phyloP scores from a whole-genome alignment of 2,888 invertebrate species.

The Encarsia formosa region DNA sequence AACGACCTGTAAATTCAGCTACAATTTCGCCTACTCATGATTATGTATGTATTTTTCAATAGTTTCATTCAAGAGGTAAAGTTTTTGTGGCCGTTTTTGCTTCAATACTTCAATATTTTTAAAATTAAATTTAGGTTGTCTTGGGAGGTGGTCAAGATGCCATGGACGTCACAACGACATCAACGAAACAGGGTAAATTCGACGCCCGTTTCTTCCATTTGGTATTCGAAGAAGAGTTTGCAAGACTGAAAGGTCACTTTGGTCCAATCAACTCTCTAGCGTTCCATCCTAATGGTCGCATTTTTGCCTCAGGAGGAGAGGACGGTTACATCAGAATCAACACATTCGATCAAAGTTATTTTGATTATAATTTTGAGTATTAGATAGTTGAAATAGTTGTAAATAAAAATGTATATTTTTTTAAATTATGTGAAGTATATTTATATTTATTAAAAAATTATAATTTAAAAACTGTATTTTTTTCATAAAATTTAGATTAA shows the following conservation, averaged over 20 bases:
- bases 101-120: background rate
- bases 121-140: constrained; percentile 60
- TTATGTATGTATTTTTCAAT: constrained; percentile 75
- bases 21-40: constrained; percentile 92
- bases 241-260: constrained; percentile 95
- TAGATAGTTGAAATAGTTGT: constrained; percentile 42
- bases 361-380: constrained; percentile 92
- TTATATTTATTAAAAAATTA: too few relatives aligned
- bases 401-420: constrained; percentile 63
- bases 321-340: constrained; percentile 97
- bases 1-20: constrained; percentile 96
- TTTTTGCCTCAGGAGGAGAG: constrained; percentile 96
- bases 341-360: constrained; percentile 93
- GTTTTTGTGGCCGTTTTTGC: too few relatives aligned
- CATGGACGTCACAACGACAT: constrained; percentile 96
- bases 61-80: too few relatives aligned
- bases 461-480: too few relatives aligned
- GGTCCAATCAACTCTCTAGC: constrained; percentile 98
- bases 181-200: constrained; percentile 92
- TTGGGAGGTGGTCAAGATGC: constrained; percentile 99
- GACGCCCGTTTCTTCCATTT: constrained; percentile 78
- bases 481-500: too few relatives aligned
- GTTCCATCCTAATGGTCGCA: constrained; percentile 96
- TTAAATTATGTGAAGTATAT: too few relatives aligned
- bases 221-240: constrained; percentile 74